Evolutionary conservation across 2,797 vertebrate species (phyloP).

Genomic region (Dendrocincla fuliginosa): DNA sequence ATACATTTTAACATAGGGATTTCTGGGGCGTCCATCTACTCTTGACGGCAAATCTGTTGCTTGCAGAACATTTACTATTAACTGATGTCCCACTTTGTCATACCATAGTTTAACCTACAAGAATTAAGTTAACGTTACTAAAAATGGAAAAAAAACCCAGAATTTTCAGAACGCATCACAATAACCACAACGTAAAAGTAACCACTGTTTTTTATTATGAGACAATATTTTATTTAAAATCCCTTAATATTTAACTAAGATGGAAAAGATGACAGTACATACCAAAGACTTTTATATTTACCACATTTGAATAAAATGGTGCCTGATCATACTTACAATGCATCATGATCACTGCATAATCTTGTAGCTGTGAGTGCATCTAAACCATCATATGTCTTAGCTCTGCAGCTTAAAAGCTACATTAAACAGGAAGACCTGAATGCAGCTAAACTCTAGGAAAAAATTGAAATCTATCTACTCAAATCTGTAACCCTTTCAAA

Average conservation of each 20-base stretch:
- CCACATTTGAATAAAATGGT: neutral
- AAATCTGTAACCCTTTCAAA: neutral
- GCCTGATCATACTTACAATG: neutral
- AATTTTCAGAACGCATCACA: neutral
- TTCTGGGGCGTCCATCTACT: conserved; percentile 90
- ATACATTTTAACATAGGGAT: conserved; percentile 99
- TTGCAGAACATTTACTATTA: conserved; percentile 98
- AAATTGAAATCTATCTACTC: neutral
- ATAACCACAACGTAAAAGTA: neutral
- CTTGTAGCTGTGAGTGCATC: neutral
- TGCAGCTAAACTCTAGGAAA: neutral
- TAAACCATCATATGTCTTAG: neutral
- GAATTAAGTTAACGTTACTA: neutral
- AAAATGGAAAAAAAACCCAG: neutral
- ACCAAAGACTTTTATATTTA: neutral
- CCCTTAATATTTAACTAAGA: neutral
- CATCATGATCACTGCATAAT: neutral
- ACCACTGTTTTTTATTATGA: neutral
- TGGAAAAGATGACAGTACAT: neutral
- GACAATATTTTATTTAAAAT: neutral
- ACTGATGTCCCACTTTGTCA: conserved; percentile 96
- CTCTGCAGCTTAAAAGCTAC: neutral
- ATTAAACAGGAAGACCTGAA: neutral
- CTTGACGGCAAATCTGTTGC: conserved; percentile 92
- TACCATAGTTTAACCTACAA: conserved; percentile 95